Evolutionary conservation across 2,797 vertebrate genomes (phyloP).

Genomic region (Alcedo quadribrachys): DNA sequence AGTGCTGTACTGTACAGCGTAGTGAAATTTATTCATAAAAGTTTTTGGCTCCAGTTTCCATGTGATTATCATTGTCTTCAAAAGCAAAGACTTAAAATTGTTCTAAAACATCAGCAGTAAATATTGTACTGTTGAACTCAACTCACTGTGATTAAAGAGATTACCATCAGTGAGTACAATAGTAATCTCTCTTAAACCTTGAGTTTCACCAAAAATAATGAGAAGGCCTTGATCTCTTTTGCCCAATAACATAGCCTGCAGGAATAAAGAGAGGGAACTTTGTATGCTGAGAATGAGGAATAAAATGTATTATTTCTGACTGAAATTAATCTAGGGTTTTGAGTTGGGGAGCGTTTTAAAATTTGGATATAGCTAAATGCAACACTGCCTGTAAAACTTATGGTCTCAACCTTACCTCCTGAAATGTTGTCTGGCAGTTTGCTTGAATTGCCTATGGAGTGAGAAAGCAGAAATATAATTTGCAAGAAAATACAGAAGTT

Average conservation of each 20-base stretch:
- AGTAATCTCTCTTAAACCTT: conserved; percentile 39
- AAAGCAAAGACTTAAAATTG: conserved; percentile 64
- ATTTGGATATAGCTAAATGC: conserved; percentile 12
- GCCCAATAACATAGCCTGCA: background rate
- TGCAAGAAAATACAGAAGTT: background rate
- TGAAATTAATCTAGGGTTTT: background rate
- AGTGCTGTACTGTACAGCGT: background rate
- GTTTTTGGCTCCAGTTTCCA: conserved; percentile 6
- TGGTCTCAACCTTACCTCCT: background rate
- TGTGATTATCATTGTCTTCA: conserved; percentile 50
- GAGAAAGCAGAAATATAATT: background rate
- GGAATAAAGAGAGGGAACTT: conserved; percentile 39
- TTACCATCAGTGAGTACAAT: conserved; percentile 43
- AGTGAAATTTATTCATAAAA: conserved; percentile 37
- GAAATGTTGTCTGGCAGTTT: conserved; percentile 23
- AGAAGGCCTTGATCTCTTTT: conserved; percentile 57
- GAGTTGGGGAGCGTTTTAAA: background rate
- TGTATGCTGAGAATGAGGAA: background rate
- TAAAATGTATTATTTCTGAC: background rate
- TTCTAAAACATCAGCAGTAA: conserved; percentile 62
- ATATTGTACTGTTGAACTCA: conserved; percentile 58
- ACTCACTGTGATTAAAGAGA: conserved; percentile 66
- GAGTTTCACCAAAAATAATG: conserved; percentile 62
- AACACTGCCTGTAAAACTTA: conserved; percentile 3
- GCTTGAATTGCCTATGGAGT: background rate